Percentiles rank a stretch among this genome's conserved stretches.
These are phyloP conservation scores for Parnassius orleans DNA, from an alignment of 2,888 invertebrate genomes.

Conservation along the genomic window DNA sequence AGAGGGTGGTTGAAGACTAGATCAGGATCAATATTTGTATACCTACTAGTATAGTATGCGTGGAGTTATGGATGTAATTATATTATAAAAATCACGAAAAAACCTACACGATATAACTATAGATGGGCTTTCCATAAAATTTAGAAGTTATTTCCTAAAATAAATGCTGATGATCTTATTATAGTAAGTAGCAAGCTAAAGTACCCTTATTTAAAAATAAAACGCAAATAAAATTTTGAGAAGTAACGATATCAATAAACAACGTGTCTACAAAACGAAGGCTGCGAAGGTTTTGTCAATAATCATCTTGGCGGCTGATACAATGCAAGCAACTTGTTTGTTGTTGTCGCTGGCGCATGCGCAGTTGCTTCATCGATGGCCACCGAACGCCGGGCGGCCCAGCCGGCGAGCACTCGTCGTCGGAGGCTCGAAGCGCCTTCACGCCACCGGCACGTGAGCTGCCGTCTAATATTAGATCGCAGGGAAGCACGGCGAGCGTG, in stretches of 20 bases:
- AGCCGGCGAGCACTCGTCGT: conserved; percentile 42
- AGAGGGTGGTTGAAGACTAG: too few relatives aligned
- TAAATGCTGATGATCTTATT: too few relatives aligned
- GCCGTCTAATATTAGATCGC: conserved; percentile 57
- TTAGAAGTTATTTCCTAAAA: too few relatives aligned
- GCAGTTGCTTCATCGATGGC: conserved; percentile 37
- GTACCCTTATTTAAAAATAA: too few relatives aligned
- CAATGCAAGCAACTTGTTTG: conserved; percentile 41
- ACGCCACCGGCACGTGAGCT: conserved; percentile 51
- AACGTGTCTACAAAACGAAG: conserved; percentile 34
- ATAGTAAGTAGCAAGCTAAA: too few relatives aligned
- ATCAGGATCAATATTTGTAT: too few relatives aligned
- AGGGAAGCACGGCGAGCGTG: conserved; percentile 38
- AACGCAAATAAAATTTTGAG: background rate
- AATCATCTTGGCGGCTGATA: conserved; percentile 29
- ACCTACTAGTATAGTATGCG: too few relatives aligned
- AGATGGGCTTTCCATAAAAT: too few relatives aligned
- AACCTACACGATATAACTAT: too few relatives aligned
- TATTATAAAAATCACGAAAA: too few relatives aligned
- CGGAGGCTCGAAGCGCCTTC: conserved; percentile 47
- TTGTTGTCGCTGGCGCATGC: conserved; percentile 59
- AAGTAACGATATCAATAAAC: conserved; percentile 17
- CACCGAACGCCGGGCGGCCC: conserved; percentile 31
- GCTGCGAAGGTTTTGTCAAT: conserved; percentile 55
- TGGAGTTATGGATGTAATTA: too few relatives aligned